phyloP scores from a whole-genome alignment of 2,797 vertebrate species.

The Anguilla pacifica region DNA sequence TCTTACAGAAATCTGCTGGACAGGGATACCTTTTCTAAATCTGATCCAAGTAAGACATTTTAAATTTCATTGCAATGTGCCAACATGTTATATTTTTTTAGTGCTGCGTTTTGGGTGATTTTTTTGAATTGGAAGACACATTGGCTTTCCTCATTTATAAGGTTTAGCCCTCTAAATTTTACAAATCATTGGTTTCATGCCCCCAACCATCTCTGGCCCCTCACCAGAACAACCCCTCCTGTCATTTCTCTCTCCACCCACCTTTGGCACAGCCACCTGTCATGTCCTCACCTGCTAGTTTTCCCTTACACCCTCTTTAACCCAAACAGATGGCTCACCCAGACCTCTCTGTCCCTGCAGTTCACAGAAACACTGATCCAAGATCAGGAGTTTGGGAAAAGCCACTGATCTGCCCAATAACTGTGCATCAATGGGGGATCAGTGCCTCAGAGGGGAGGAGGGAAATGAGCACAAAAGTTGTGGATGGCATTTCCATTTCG shows the following conservation, averaged over 20 bases:
- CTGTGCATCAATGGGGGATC: not conserved
- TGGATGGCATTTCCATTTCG: not conserved
- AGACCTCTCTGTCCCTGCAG: not conserved
- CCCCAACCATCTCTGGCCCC: not conserved
- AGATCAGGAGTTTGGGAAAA: not conserved
- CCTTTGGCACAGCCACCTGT: not conserved
- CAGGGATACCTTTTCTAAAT: constrained; percentile 98
- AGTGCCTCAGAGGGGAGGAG: not conserved
- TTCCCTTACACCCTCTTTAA: not conserved
- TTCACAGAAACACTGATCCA: not conserved
- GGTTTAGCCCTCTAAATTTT: not conserved
- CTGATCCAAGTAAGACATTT: constrained; percentile 92
- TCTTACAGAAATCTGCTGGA: constrained; percentile 92
- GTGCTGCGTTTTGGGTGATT: not conserved
- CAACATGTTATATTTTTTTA: not conserved
- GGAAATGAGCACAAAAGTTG: not conserved
- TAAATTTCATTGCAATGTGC: constrained; percentile 5
- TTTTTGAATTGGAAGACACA: not conserved
- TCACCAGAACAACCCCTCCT: not conserved
- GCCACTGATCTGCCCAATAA: not conserved
- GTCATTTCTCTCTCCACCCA: not conserved
- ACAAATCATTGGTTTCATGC: not conserved
- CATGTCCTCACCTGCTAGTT: not conserved
- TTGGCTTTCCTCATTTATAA: not conserved
- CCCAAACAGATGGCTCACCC: not conserved